phyloP scores from a whole-genome alignment of 2,797 vertebrate species.

The Setipinna tenuifilis region DNA sequence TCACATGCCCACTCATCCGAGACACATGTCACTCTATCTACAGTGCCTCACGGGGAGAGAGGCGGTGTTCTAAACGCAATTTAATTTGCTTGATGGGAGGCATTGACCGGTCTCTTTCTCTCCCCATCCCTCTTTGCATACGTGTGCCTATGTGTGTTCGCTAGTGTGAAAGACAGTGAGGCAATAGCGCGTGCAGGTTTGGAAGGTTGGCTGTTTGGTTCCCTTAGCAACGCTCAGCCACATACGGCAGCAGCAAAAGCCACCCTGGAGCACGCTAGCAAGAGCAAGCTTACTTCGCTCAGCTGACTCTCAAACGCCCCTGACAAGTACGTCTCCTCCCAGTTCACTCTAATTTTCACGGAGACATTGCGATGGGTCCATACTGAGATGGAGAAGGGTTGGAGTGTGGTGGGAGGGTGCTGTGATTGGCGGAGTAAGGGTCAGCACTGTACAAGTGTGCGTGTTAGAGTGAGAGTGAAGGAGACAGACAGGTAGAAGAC shows the following conservation, averaged over 20 bases:
- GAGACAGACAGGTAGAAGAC: slow-evolving; percentile 45
- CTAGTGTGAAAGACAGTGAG: slow-evolving; percentile 28
- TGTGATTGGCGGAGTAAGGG: slow-evolving; percentile 35
- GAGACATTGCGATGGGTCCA: slow-evolving; percentile 32
- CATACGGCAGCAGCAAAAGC: slow-evolving; percentile 56
- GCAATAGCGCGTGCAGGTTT: background rate
- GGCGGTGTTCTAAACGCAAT: slow-evolving; percentile 6
- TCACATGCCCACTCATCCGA: slow-evolving; percentile 35
- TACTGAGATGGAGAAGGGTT: slow-evolving; percentile 26
- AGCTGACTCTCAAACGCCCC: slow-evolving; percentile 35
- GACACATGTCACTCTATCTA: slow-evolving; percentile 45
- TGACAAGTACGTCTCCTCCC: slow-evolving; percentile 10
- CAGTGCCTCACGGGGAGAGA: slow-evolving; percentile 13
- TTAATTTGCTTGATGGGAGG: slow-evolving; percentile 25
- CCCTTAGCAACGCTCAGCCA: slow-evolving; percentile 73
- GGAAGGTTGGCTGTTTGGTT: slow-evolving; percentile 54
- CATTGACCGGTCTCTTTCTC: background rate
- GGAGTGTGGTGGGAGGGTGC: slow-evolving; percentile 22
- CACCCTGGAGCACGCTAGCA: slow-evolving; percentile 49
- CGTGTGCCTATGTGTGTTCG: slow-evolving; percentile 21
- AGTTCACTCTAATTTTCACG: slow-evolving; percentile 28
- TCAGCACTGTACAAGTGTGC: slow-evolving; percentile 37
- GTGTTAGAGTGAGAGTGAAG: slow-evolving; percentile 6
- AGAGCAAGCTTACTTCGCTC: slow-evolving; percentile 26
- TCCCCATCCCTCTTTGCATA: background rate